Evolutionary conservation across 2,113 vertebrate genomes (phyloP).

Genomic region (Galemys pyrenaicus): DNA sequence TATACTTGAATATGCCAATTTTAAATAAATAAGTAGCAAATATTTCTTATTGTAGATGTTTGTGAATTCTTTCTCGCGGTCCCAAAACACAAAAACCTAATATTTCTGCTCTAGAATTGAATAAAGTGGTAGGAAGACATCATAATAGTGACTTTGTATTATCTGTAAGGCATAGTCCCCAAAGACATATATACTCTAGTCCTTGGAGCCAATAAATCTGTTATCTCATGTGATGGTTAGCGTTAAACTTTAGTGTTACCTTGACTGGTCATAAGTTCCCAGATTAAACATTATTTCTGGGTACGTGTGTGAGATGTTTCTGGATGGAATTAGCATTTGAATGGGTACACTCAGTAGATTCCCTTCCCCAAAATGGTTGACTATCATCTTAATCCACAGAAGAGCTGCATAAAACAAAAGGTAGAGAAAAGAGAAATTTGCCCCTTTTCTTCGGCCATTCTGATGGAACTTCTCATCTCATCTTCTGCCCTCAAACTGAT

Average conservation of each 20-base stretch:
- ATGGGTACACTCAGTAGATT: background rate
- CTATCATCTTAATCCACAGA: background rate
- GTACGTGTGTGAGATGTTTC: background rate
- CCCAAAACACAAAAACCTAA: background rate
- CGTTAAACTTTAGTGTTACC: background rate
- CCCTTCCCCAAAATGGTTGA: background rate
- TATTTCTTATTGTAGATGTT: background rate
- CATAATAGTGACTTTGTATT: background rate
- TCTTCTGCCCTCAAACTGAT: background rate
- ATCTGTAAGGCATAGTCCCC: background rate
- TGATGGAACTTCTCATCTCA: background rate
- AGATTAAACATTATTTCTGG: background rate
- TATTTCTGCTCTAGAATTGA: background rate
- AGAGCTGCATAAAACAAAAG: background rate
- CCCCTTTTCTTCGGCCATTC: background rate
- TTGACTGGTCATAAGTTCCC: background rate
- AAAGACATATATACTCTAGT: background rate
- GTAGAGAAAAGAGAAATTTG: background rate
- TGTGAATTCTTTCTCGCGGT: background rate
- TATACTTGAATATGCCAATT: background rate
- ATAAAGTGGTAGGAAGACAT: background rate
- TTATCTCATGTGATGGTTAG: background rate
- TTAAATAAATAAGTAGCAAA: background rate
- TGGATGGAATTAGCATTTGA: background rate
- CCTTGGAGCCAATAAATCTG: background rate